Evolutionary conservation across 2,113 vertebrate species (phyloP), one percentile per base, ranked within the genome.

Genomic region (Archilochus colubris): DNA sequence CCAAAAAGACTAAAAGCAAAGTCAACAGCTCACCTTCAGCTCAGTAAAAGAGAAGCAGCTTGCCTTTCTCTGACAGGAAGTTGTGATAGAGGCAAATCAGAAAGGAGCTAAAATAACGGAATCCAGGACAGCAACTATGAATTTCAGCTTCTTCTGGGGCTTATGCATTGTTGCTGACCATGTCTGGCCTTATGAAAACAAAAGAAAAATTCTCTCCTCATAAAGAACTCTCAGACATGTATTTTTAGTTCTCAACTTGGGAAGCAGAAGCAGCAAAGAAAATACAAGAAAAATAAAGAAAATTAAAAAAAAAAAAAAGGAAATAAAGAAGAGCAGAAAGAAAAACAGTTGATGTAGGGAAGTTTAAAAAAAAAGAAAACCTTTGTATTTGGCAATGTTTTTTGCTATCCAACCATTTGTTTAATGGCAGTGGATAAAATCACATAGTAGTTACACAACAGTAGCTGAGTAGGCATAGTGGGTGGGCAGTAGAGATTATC

Each of bases 221-320:
- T 44, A 79, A 79, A 44, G 20, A 62, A 10, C 7, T 76, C 55
- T 82, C 38, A 80, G 31, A 72, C 2, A 33, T 33, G 4, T 10
- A n/a, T 3, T 63, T 79, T 85, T 75, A 24, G 8, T 78, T 64
- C 12, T 9, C 7, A 17, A 51, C 10, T 33, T 43, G 22, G 19
- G 25, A 82, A 64, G 15, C 7, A 89, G 25, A 72, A 43, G 17
- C 55, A 12, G 5, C 73, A 8, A 48, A 72, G 10, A 33, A n/a
- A 43, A 51, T 6, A 12, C 14, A 4, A 23, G 12, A 38, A 4
- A 7, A 14, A 44, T 19, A 5, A 7, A 19, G 11, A 25, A 12
- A 9, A 27, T 12, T 11, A 4, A 4, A 21, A 6, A 16, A 4
- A 4, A 6, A 12, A 9, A 1, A 1, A 15, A 12, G 33, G 44